Evolutionary conservation across 2,888 invertebrate genomes (phyloP), one percentile per base, ranked within the genome.

Genomic region (Macrophya annulata): DNA sequence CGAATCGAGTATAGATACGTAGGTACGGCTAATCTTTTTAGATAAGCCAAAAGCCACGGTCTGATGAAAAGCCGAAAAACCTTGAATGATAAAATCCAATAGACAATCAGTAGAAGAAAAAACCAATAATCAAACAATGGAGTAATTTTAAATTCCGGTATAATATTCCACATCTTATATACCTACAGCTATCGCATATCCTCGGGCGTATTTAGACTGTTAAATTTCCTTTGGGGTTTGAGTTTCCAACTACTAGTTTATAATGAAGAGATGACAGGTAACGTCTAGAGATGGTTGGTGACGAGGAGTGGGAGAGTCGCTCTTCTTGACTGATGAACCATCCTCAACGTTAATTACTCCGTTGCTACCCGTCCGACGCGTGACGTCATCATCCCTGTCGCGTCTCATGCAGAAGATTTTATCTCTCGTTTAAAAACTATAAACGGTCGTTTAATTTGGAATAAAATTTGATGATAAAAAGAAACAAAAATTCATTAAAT

Each of bases 241-340:
- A 68, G 71, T 48, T 83, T 45, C 45, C 45, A 31, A n/a, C 81
- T 40, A 77, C 45, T 43, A 55, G 51, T 55, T 45, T 88, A 89
- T 91, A 91, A 92, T 91, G 91, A 91, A 92, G 92, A 92, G 90
- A 88, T 87, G 91, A 91, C 90, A 91, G 89, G 88, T 89, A 89
- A 89, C 87, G 88, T 90, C 89, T 87, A 88, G 88, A 88, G 87
- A 86, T 86, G 81, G 86, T 85, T 87, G 86, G 72, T 86, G 88
- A 87, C 88, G 89, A 89, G 89, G 90, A 85, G 85, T 91, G 45
- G 72, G 51, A 55, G 62, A 62, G 84, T 86, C 86, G 21, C 84
- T 88, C 87, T 89, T 87, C 90, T 89, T 90, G 91, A 91, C 90
- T 92, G 91, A 93, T 92, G 91, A 90, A 91, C 88, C 90, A 90